Conservation (phyloP, 30 jellyfish, hydroid and myxozoan species). For the Hydractinia symbiolongicarpus region DNA sequence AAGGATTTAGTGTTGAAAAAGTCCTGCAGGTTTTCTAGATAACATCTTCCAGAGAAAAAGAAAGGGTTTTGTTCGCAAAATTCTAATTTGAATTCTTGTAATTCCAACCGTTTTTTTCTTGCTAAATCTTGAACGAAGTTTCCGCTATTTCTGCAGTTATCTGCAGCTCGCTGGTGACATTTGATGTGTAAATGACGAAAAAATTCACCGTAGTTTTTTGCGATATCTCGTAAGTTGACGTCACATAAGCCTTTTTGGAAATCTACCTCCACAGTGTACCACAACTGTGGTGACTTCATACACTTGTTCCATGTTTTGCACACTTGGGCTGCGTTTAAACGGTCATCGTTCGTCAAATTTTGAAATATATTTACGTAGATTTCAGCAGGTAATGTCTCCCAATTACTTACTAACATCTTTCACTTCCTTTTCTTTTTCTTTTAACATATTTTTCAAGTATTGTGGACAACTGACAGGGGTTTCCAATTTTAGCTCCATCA, state of each 20-base stretch:
- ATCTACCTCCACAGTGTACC: conserved; percentile 9
- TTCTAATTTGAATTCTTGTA: conserved; percentile 1
- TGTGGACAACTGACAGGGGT: not conserved
- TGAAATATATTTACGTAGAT: conserved; percentile 14
- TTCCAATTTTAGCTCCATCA: no score
- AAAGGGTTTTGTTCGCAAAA: conserved; percentile 41
- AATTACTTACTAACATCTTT: not conserved
- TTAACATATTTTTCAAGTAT: not conserved
- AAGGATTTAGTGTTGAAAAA: conserved; percentile 12
- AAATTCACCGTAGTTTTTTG: conserved; percentile 21
- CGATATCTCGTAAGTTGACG: conserved; percentile 12
- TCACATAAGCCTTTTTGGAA: not conserved
- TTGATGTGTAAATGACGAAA: not conserved
- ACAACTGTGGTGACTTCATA: conserved; percentile 3
- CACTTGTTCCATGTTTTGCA: conserved; percentile 22
- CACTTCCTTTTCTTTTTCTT: not conserved
- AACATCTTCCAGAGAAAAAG: conserved; percentile 34
- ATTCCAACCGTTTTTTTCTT: not conserved
- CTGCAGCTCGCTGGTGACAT: conserved; percentile 20
- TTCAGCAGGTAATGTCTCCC: conserved; percentile 18
- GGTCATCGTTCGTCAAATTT: conserved; percentile 16
- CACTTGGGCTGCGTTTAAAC: conserved; percentile 1
- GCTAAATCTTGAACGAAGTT: conserved; percentile 4
- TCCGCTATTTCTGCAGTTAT: conserved; percentile 11
- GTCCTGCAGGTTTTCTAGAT: conserved; percentile 11